Evolutionary conservation across 2,797 vertebrate genomes (phyloP).

Genomic region (Euphonia xanthogaster): DNA sequence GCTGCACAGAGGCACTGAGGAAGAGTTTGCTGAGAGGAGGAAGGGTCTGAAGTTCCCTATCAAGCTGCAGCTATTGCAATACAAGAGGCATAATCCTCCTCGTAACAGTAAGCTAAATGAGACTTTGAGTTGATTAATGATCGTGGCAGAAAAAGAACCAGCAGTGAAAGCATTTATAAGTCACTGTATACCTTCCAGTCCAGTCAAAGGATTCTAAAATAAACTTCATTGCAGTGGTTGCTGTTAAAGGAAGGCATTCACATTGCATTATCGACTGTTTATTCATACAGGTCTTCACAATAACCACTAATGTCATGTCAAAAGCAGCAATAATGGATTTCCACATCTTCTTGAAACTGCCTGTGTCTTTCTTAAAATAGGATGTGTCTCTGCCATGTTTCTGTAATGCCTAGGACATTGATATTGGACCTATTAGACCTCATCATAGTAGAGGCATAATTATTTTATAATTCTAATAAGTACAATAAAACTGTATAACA

Average conservation of each 20-base stretch:
- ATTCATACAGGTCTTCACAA: background rate
- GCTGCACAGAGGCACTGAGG: background rate
- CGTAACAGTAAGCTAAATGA: background rate
- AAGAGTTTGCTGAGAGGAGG: background rate
- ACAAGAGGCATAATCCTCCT: background rate
- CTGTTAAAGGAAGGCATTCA: background rate
- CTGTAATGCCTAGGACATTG: background rate
- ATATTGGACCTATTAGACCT: background rate
- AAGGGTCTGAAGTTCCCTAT: background rate
- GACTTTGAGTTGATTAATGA: slow-evolving; percentile 4
- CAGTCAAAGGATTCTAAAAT: background rate
- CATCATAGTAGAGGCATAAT: background rate
- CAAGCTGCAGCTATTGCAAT: background rate
- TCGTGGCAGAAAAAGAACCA: background rate
- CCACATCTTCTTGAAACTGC: background rate
- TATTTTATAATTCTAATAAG: background rate
- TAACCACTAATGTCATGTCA: background rate
- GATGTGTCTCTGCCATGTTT: background rate
- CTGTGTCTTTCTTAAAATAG: background rate
- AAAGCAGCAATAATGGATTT: background rate
- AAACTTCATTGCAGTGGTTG: background rate
- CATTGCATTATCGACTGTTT: background rate
- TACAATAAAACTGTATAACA: background rate
- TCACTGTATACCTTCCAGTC: background rate
- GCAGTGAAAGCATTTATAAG: background rate